These are phyloP conservation scores for Anthoscopus minutus DNA, from an alignment of 2,113 vertebrate species.

Conservation along the genomic window DNA sequence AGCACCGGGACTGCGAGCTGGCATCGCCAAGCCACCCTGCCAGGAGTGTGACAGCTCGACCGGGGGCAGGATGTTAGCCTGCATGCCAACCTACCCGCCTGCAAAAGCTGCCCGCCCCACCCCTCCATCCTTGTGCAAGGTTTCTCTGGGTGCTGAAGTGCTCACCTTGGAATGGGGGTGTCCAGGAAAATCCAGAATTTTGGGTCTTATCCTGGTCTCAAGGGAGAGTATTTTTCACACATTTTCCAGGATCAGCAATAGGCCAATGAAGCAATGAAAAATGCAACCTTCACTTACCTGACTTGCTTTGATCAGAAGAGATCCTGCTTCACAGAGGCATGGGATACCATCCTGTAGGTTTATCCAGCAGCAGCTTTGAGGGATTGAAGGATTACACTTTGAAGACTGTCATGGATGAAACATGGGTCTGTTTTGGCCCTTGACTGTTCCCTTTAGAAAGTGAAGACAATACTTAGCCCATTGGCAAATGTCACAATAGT, in stretches of 20 bases:
- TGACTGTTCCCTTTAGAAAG: not conserved
- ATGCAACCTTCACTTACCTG: not conserved
- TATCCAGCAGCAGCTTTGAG: not conserved
- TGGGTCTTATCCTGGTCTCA: not conserved
- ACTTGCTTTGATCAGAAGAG: not conserved
- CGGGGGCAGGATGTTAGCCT: not conserved
- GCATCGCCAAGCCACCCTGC: not conserved
- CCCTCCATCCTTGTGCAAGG: not conserved
- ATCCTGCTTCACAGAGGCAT: not conserved
- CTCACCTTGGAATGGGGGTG: not conserved
- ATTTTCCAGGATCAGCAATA: not conserved
- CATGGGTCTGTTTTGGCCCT: not conserved
- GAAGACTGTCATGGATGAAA: not conserved
- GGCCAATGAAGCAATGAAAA: not conserved
- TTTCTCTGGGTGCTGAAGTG: not conserved
- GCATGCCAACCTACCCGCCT: not conserved
- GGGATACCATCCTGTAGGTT: not conserved
- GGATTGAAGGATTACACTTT: not conserved
- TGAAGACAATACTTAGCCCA: not conserved
- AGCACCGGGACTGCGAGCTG: not conserved
- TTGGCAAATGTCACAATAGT: not conserved
- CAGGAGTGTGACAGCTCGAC: not conserved
- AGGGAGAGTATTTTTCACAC: not conserved
- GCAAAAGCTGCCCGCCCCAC: not conserved
- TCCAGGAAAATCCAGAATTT: not conserved